These are phyloP conservation scores for Nerophis ophidion DNA, from an alignment of 2,113 vertebrate genomes.

Conservation along the genomic window DNA sequence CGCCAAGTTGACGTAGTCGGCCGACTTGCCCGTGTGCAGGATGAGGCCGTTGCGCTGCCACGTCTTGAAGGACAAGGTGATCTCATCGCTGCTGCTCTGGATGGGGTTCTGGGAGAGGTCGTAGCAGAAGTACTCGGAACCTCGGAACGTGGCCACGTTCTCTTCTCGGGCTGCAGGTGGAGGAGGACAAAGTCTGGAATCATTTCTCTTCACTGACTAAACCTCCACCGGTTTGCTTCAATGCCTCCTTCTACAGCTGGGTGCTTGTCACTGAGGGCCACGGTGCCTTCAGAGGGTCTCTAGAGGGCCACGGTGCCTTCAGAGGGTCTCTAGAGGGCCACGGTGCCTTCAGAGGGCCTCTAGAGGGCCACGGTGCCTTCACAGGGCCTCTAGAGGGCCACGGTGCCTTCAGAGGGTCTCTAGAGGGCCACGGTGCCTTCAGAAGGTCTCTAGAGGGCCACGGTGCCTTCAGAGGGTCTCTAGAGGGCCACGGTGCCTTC, in stretches of 20 bases:
- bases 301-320: no score
- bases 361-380: no score
- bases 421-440: no score
- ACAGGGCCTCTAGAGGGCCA: no score
- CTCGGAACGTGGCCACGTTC: slow-evolving; percentile 95
- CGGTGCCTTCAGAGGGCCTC: no score
- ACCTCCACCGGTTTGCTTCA: background rate
- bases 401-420: no score
- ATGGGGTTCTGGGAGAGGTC: slow-evolving; percentile 98
- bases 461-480: no score
- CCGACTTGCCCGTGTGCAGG: slow-evolving; percentile 95
- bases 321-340: no score
- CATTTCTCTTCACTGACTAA: background rate
- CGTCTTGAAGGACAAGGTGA: slow-evolving; percentile 96
- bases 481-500: no score
- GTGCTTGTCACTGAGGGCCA: no score
- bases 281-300: no score
- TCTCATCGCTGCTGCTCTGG: slow-evolving; percentile 98
- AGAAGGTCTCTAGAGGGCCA: no score
- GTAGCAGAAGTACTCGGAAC: slow-evolving; percentile 96
- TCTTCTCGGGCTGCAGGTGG: slow-evolving; percentile 82
- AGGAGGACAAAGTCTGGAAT: background rate
- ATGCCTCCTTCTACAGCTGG: background rate
- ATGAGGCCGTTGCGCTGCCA: slow-evolving; percentile 97
- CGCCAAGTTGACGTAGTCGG: slow-evolving; percentile 97